Conservation (phyloP, 2,113 vertebrate species). For the Nothocercus julius region DNA sequence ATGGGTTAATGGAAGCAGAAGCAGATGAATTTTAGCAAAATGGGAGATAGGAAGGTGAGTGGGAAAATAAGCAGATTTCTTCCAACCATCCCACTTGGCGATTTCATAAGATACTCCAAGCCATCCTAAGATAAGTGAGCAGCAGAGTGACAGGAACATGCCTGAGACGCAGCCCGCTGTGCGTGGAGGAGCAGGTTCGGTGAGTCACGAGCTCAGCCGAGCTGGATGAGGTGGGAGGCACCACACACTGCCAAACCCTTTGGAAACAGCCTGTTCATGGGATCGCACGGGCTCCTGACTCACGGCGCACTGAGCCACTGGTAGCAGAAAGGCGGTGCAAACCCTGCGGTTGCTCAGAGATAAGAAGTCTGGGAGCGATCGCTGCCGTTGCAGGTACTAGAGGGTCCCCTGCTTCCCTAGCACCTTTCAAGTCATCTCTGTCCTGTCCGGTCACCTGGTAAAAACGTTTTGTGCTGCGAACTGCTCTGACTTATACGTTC, state of each 20-base stretch:
- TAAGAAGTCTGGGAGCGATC: neutral
- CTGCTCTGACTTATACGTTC: neutral
- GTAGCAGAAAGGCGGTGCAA: neutral
- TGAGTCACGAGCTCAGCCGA: neutral
- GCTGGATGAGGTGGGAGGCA: constrained; percentile 38
- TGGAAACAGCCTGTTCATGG: neutral
- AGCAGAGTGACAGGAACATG: neutral
- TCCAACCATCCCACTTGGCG: neutral
- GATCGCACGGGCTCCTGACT: neutral
- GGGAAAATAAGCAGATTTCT: neutral
- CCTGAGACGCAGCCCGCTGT: neutral
- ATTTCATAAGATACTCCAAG: neutral
- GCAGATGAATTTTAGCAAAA: neutral
- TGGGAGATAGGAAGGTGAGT: neutral
- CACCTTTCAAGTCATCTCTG: neutral
- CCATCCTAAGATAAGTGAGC: neutral
- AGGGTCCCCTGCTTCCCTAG: neutral
- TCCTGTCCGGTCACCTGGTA: neutral
- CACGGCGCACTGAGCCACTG: neutral
- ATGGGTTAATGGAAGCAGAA: neutral
- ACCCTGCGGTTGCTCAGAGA: neutral
- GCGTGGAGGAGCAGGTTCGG: neutral
- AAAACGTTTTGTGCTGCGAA: neutral
- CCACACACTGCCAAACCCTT: neutral
- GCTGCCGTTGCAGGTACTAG: neutral